Percentiles rank a stretch among this genome's conserved stretches.
These are phyloP conservation scores for Rotaria sp. DNA, from an alignment of 2,888 invertebrate genomes.

Conservation along the genomic window DNA sequence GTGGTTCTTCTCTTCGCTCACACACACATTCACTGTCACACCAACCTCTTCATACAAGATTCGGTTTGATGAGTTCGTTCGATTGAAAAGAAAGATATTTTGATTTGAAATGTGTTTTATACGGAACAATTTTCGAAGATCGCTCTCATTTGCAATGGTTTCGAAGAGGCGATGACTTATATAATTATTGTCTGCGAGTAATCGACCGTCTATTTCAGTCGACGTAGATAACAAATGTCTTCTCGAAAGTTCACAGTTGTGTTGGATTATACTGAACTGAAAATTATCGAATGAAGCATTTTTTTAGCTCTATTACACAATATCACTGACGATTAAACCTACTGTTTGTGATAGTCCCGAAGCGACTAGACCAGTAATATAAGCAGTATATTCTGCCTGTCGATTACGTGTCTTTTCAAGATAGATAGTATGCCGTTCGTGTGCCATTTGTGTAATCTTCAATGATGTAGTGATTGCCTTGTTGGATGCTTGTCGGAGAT, in stretches of 20 bases:
- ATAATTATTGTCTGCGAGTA: background rate
- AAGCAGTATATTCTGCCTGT: background rate
- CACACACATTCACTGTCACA: no score
- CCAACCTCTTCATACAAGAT: no score
- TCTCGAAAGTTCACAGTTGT: background rate
- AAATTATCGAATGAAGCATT: background rate
- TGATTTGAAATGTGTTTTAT: background rate
- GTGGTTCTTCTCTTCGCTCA: no score
- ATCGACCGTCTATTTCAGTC: background rate
- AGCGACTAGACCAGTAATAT: background rate
- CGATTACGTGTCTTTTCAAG: background rate
- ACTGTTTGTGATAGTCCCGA: background rate
- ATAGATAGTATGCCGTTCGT: background rate
- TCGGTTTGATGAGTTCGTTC: background rate
- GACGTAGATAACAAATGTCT: background rate
- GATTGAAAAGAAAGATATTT: background rate
- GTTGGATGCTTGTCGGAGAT: background rate
- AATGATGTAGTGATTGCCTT: background rate
- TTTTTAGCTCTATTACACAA: no score
- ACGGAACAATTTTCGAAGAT: background rate
- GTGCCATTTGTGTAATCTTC: background rate
- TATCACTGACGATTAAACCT: background rate
- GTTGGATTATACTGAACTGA: constrained; percentile 2
- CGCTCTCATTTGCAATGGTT: background rate
- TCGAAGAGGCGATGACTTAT: background rate